Evolutionary conservation across 2,888 invertebrate genomes (phyloP).

Genomic region (Drosophila infuscata): DNA sequence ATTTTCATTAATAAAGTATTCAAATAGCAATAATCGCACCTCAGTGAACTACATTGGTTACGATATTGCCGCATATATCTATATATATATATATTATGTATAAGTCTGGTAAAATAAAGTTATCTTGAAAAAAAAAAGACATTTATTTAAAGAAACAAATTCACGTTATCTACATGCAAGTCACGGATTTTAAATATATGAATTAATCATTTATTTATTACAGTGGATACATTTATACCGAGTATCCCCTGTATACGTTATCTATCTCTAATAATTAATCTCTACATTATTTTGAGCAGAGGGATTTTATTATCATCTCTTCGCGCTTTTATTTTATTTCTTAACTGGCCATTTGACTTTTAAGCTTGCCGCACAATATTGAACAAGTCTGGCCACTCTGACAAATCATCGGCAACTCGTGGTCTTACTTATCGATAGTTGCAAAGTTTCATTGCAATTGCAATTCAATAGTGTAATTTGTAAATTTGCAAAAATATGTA

Average conservation of each 20-base stretch:
- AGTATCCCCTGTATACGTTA: neutral
- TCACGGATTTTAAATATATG: neutral
- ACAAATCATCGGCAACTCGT: neutral
- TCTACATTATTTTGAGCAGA: neutral
- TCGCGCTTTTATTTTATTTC: neutral
- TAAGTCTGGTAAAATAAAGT: constrained; percentile 8
- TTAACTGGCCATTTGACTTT: neutral
- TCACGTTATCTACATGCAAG: neutral
- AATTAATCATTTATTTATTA: neutral
- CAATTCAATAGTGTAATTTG: neutral
- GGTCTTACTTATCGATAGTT: neutral
- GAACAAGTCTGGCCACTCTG: neutral
- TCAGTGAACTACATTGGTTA: neutral
- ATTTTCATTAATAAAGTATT: constrained; percentile 6
- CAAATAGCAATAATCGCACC: constrained; percentile 7
- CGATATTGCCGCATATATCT: constrained; percentile 2
- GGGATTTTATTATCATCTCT: neutral
- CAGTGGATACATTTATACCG: neutral
- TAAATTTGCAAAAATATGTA: neutral
- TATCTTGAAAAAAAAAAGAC: neutral
- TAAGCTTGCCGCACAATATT: constrained; percentile 1
- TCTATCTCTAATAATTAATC: neutral
- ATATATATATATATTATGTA: neutral
- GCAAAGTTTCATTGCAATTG: neutral
- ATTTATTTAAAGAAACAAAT: neutral